A percentile compares a stretch with the other conserved stretches of the same genome.
Conservation (phyloP, 2,113 vertebrate genomes). For the Bettongia penicillata region DNA sequence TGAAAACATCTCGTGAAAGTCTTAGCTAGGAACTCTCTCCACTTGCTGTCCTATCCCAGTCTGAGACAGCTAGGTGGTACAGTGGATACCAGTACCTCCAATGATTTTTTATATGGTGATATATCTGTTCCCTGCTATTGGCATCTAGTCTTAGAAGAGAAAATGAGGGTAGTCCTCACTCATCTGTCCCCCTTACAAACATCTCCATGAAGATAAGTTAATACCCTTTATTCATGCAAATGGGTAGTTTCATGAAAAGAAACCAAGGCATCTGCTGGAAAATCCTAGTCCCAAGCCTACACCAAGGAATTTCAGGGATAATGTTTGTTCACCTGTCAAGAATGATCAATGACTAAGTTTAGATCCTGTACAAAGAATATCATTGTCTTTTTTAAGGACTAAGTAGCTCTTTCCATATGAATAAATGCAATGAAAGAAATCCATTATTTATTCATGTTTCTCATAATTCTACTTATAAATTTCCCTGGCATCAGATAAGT, state of each 20-base stretch:
- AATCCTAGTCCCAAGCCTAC: background rate
- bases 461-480: background rate
- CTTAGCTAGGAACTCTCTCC: background rate
- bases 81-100: background rate
- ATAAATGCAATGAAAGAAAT: background rate
- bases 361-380: background rate
- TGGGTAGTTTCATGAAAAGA: background rate
- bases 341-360: background rate
- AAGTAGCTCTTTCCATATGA: background rate
- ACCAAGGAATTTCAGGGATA: background rate
- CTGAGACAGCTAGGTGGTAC: background rate
- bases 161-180: background rate
- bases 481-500: background rate
- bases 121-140: background rate
- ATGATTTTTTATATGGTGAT: background rate
- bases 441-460: background rate
- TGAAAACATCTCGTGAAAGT: background rate
- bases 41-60: background rate
- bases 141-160: background rate
- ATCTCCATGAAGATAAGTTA: background rate
- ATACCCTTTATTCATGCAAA: background rate
- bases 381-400: background rate
- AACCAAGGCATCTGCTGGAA: background rate
- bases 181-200: background rate
- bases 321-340: background rate